Evolutionary conservation across 1,140 invertebrate genomes (phyloP), one percentile per base, ranked within the genome.

Genomic region (Drosophila leontia): DNA sequence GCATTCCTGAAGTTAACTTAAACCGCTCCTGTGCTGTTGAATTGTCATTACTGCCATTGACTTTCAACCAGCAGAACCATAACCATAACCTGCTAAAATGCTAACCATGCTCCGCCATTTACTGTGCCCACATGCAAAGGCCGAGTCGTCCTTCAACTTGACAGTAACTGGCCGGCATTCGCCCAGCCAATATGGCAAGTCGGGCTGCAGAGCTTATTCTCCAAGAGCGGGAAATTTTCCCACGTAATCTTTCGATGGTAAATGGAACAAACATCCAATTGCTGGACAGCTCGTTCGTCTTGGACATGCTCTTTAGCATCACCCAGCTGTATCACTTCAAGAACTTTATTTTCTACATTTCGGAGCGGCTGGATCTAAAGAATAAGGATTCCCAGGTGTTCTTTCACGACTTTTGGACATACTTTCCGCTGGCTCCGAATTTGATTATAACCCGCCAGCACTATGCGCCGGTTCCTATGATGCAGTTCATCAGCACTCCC

Each of bases 281-380:
- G 35, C 35, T 88, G 5, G 81, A 79, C 44, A 86, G 61, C 15
- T 58, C 48, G 0, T 88, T 92, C n/a, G 51, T 91, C 0, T 41
- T 92, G 7, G 47, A 90, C 3, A 17, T 92, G 8, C 29, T 92
- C 4, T 23, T 26, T 1, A 53, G 56, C 6, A 64, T 92, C 32
- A 57, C 87, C 19, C 55, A 70, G 0, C n/a, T 76, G 5, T 81
- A 91, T 44, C 42, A 76, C 3, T 92, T 92, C 7, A 80, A 83
- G 37, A 92, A 92, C 53, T 80, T 91, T 11, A 71, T 92, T 1
- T 79, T 92, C n/a, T 92, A 78, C 26, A 76, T 92, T 42, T 86
- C 91, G 39, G 87, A 91, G 41, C n/a, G 58, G 11, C 41, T 91
- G n/a, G 53, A 78, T 15, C 17, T 86, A 3, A 75, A 75, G 15